phyloP scores from a whole-genome alignment of 2,888 invertebrate genomes.

The Hemistola chrysoprasaria region DNA sequence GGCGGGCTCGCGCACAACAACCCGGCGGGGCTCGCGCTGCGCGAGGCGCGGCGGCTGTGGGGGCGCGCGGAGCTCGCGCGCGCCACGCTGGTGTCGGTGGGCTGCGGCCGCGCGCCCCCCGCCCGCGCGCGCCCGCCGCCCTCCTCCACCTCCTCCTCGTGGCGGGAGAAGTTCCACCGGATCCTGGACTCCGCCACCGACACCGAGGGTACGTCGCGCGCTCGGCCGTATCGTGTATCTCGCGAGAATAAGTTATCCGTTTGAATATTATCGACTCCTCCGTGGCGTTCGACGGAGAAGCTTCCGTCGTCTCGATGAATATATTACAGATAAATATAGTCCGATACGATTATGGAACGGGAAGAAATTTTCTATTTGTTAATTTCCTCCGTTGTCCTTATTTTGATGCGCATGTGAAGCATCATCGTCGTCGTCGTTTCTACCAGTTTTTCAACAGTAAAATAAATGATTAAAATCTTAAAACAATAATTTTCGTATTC shows the following conservation, averaged over 20 bases:
- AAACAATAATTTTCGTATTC: too few species aligned
- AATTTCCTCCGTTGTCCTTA: too few species aligned
- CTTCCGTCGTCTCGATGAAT: background rate
- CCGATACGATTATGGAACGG: too few species aligned
- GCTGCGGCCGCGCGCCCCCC: constrained; percentile 85
- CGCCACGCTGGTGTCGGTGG: constrained; percentile 90
- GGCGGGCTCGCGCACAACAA: constrained; percentile 94
- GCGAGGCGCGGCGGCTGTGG: constrained; percentile 93
- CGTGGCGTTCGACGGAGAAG: background rate
- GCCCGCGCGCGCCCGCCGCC: constrained; percentile 19
- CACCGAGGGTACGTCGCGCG: constrained; percentile 86
- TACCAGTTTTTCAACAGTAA: too few species aligned
- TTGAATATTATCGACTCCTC: too few species aligned
- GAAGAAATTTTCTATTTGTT: too few species aligned
- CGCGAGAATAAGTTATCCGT: too few species aligned
- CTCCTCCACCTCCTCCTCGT: constrained; percentile 17
- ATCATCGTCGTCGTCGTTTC: too few species aligned
- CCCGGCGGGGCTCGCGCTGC: constrained; percentile 93
- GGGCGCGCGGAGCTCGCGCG: constrained; percentile 86
- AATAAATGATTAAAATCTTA: too few species aligned
- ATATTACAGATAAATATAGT: too few species aligned
- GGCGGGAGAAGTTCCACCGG: constrained; percentile 86
- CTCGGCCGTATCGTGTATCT: too few species aligned
- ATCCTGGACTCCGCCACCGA: constrained; percentile 93
- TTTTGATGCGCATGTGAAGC: too few species aligned